phyloP scores from a whole-genome alignment of 1,140 invertebrate genomes.

The Drosophila virilis region DNA sequence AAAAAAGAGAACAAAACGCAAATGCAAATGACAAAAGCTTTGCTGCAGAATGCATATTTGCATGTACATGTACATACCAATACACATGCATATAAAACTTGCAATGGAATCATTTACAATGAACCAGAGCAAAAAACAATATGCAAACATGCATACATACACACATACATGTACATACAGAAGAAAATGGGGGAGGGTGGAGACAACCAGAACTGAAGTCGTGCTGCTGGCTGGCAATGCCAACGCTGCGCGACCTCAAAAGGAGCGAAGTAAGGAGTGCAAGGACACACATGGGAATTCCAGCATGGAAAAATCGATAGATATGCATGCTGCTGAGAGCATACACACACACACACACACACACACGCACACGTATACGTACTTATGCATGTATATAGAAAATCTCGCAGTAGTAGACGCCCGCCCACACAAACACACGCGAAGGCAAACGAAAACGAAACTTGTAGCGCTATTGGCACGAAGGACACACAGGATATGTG shows the following conservation, averaged over 20 bases:
- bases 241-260: slow-evolving; percentile 32
- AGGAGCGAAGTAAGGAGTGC: slow-evolving; percentile 49
- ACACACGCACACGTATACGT: slow-evolving; percentile 19
- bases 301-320: slow-evolving; percentile 72
- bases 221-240: slow-evolving; percentile 12
- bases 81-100: slow-evolving; percentile 2
- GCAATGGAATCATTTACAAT: slow-evolving; percentile 13
- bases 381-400: slow-evolving; percentile 41
- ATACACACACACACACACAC: slow-evolving; percentile 9
- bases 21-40: slow-evolving; percentile 3
- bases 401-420: slow-evolving; percentile 20
- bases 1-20: not conserved
- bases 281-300: slow-evolving; percentile 72
- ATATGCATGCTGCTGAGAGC: slow-evolving; percentile 55
- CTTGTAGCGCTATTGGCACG: slow-evolving; percentile 60
- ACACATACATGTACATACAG: no score
- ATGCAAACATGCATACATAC: slow-evolving; percentile 10
- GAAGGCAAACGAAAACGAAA: slow-evolving; percentile 53
- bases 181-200: slow-evolving; percentile 1
- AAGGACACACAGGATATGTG: slow-evolving; percentile 51
- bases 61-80: not conserved
- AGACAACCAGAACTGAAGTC: slow-evolving; percentile 1
- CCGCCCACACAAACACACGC: slow-evolving; percentile 20
- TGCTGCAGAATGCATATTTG: slow-evolving; percentile 2
- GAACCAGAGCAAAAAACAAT: slow-evolving; percentile 3